phyloP scores from a whole-genome alignment of 2,797 vertebrate genomes.

The Acomys russatus region DNA sequence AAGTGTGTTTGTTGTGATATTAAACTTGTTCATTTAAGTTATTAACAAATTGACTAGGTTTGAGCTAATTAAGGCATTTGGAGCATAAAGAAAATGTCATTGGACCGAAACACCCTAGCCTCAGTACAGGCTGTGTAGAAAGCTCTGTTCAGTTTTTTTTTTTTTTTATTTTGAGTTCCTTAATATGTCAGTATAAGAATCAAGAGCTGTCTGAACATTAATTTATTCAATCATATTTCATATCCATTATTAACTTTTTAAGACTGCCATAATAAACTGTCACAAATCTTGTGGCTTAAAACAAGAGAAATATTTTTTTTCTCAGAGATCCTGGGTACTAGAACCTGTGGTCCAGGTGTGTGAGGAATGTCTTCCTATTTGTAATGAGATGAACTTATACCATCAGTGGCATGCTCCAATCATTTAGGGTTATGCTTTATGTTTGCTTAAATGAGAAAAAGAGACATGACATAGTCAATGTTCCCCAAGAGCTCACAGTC shows the following conservation, averaged over 20 bases:
- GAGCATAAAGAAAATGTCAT: neutral
- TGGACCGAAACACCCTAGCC: neutral
- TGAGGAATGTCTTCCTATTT: neutral
- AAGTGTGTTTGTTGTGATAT: neutral
- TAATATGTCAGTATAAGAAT: too few species aligned
- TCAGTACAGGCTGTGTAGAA: neutral
- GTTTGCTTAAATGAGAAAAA: neutral
- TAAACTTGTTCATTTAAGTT: neutral
- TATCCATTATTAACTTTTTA: neutral
- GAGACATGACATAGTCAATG: neutral
- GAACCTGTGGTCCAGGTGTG: too few species aligned
- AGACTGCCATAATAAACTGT: too few species aligned
- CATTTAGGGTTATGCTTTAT: neutral
- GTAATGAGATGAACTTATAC: neutral
- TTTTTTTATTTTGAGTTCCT: neutral
- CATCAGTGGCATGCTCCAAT: neutral
- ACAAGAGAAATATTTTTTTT: too few species aligned
- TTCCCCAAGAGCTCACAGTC: neutral
- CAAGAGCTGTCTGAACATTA: neutral
- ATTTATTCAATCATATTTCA: neutral
- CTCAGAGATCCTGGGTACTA: too few species aligned
- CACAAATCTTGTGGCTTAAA: too few species aligned
- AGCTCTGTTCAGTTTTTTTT: neutral
- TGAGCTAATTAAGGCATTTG: neutral
- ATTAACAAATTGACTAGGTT: neutral